Base-by-base conservation (phyloP, 1,140 invertebrate species). In the Antheraea pernyi region DNA sequence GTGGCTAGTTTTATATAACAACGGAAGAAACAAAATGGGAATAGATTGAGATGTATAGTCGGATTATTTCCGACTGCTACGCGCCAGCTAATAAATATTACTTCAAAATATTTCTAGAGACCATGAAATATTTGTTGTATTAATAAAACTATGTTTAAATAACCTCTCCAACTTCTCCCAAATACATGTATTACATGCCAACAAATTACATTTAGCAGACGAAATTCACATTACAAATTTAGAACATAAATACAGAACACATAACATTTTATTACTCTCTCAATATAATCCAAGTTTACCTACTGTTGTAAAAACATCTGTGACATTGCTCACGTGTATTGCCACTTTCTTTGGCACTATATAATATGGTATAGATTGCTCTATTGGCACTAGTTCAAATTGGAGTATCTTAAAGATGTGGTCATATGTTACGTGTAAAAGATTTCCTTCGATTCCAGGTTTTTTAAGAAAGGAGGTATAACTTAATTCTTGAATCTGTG, bases 301-400 rank as follows among this genome's bases (percentile, higher is more conserved):
- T 63, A 18, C 30, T 18, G 61, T 37, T 63, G 37, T 63, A 37
- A 63, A 63, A 36, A 37, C 6, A 37, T 37, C 61, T 63, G 19
- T 36, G 22, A 63, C 22, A 63, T 63, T 63, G n/a, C 11, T 36
- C 61, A 63, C 61, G 61, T 63, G 61, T 63, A 5, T 37, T 63
- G 22, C 22, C 37, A 18, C n/a, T n/a, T 63, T n/a, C 18, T 63
- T 63, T 63, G 61, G 61, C 61, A 63, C 61, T 37, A 53, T 53
- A 53, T 53, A 53, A 16, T 16, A 53, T 6, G 11, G 13, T 53
- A 53, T 53, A 6, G 11, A 53, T 53, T 53, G 46, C 16, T 9
- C 16, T 53, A 53, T 53, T 53, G 46, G 46, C 46, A 53, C 16
- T n/a, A 16, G 46, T 53, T 53, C 46, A n/a, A 6, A 2, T n/a